Base-by-base conservation (phyloP, 2,888 invertebrate species). In the Fragum whitleyi region DNA sequence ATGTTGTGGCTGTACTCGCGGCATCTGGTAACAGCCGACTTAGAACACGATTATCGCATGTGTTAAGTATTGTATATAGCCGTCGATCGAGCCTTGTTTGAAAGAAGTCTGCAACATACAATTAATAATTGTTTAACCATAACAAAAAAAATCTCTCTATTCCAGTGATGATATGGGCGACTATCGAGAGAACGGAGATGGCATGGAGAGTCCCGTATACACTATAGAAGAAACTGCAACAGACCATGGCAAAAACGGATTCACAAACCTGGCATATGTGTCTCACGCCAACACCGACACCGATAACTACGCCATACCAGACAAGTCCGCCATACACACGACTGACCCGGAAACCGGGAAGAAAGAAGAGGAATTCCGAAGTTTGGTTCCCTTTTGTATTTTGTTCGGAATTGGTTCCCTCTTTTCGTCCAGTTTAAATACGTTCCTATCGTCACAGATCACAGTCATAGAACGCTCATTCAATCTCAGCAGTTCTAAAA, bases 391-490 rank as follows among this genome's bases (percentile, higher is more conserved):
- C 1, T 83, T 83, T 36, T 83, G 79, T 32, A 19, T 83, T 2
- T 36, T 83, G 2, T 71, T 79, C 23, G 83, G 83, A 28, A 23
- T 76, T 53, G 83, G 83, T 23, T 78, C 76, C 14, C 39, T 83
- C 42, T 75, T 81, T 55, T 80, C 83, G 2, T 77, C 75, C 53
- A 78, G 80, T 53, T n/a, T 83, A 32, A 57, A 65, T 16, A 69
- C 74, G 28, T 83, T 81, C 47, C 32, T 83, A 26, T 73, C 83
- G 6, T 83, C 83, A 26, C 83, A 83, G 55, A 80, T 83, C 0
- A 83, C 83, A 14, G 80, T 81, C 1, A 55, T 83, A 11, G 83
- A 83, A 36, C 59, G 59, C 7, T 69, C 74, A 0, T 85, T 85
- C 23, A 74, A 74, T 0, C 69, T 85, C 3, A 77, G 74, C 47